Conservation (phyloP, 1,140 invertebrate species). For the Holcopasites calliopsidis region DNA sequence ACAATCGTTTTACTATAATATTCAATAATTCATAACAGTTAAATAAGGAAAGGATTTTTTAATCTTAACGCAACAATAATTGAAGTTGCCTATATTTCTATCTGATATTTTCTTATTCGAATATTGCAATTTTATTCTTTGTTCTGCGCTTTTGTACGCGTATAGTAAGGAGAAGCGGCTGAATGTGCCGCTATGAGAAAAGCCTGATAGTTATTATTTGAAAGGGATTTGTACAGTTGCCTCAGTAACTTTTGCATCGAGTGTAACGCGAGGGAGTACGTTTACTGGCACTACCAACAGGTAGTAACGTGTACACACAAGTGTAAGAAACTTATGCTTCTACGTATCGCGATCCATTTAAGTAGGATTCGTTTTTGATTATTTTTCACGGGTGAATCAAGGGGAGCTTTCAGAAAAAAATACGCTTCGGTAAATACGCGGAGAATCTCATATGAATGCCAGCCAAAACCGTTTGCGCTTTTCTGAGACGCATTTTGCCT, state of each 20-base stretch:
- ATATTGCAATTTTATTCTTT: too few relatives aligned
- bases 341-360: neutral
- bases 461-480: neutral
- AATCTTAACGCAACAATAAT: too few relatives aligned
- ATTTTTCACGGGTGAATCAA: neutral
- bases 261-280: neutral
- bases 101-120: too few relatives aligned
- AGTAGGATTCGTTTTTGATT: neutral
- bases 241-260: neutral
- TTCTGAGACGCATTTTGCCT: neutral
- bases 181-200: too few relatives aligned
- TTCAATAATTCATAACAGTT: too few relatives aligned
- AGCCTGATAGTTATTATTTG: too few relatives aligned
- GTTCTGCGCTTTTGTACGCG: too few relatives aligned
- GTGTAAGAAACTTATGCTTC: neutral
- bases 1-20: too few relatives aligned
- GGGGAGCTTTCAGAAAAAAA: slow-evolving; percentile 7
- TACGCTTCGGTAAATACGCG: neutral
- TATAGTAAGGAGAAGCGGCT: too few relatives aligned
- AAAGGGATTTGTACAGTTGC: too few relatives aligned
- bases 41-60: too few relatives aligned
- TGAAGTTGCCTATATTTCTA: too few relatives aligned
- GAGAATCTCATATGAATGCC: neutral
- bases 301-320: slow-evolving; percentile 31
- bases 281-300: slow-evolving; percentile 28